Percentiles rank a stretch among this genome's conserved stretches.
These are phyloP conservation scores for Plagodis pulveraria DNA, from an alignment of 2,888 invertebrate species.

Conservation along the genomic window DNA sequence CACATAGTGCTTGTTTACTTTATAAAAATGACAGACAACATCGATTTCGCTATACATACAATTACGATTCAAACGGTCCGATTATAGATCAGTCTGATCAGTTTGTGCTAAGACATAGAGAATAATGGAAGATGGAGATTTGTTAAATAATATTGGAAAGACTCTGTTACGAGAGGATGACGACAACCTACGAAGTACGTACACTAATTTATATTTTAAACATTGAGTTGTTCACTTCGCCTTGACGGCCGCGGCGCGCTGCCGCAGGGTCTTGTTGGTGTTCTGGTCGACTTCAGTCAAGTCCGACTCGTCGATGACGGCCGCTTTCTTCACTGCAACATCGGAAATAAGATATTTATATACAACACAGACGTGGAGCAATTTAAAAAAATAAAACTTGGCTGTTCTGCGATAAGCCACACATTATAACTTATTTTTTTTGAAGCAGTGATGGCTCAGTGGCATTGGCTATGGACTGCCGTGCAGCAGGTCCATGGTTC, in stretches of 20 bases:
- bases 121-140: constrained; percentile 35
- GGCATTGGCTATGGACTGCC: too few species aligned
- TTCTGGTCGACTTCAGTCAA: constrained; percentile 97
- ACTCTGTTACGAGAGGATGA: constrained; percentile 60
- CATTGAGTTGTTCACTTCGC: constrained; percentile 76
- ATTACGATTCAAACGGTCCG: constrained; percentile 28
- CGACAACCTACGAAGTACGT: constrained; percentile 55
- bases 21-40: constrained; percentile 32
- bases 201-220: constrained; percentile 14
- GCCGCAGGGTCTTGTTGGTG: constrained; percentile 90
- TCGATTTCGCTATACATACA: constrained; percentile 30
- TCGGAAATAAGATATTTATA: constrained; percentile 37
- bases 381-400: too few species aligned
- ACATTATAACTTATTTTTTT: too few species aligned
- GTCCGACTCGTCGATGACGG: constrained; percentile 90
- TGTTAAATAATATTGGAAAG: constrained; percentile 58
- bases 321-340: constrained; percentile 86
- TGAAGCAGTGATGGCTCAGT: too few species aligned
- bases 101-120: constrained; percentile 48
- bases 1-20: constrained; percentile 39
- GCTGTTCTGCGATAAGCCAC: too few species aligned
- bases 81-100: constrained; percentile 31
- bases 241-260: constrained; percentile 84
- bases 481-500: too few species aligned
- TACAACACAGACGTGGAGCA: too few species aligned